phyloP scores from a whole-genome alignment of 1,140 invertebrate genomes.

The Penaeus indicus region DNA sequence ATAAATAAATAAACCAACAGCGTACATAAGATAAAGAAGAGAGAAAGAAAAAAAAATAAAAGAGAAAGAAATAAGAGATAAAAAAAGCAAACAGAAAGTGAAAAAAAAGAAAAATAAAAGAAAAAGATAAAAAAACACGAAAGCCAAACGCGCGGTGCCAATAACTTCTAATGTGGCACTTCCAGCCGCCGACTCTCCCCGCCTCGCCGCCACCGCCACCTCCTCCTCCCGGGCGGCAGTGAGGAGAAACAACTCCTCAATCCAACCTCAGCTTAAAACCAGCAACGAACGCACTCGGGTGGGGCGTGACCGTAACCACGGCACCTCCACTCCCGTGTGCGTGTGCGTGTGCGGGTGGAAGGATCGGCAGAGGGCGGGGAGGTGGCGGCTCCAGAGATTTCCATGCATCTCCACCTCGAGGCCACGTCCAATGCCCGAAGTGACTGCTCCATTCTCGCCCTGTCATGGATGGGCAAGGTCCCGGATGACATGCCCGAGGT shows the following conservation, averaged over 20 bases:
- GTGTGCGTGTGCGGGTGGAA: not conserved
- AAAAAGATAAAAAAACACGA: too few relatives aligned
- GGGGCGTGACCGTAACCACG: constrained; percentile 1
- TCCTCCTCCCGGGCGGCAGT: too few relatives aligned
- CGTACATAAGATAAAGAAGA: too few relatives aligned
- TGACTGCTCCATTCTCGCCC: constrained; percentile 93
- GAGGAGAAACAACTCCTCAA: not conserved
- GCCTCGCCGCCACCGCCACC: too few relatives aligned
- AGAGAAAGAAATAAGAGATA: too few relatives aligned
- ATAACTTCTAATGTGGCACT: too few relatives aligned
- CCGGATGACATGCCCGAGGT: constrained; percentile 94
- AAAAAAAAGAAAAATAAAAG: too few relatives aligned
- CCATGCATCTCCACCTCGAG: constrained; percentile 82
- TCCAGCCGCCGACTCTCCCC: too few relatives aligned
- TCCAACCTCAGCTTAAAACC: not conserved
- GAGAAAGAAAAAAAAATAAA: too few relatives aligned
- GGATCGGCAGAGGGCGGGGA: not conserved
- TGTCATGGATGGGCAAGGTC: constrained; percentile 98
- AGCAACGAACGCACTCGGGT: not conserved
- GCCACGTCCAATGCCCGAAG: constrained; percentile 91
- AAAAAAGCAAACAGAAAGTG: too few relatives aligned
- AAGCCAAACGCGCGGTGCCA: too few relatives aligned
- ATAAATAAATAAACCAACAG: too few relatives aligned
- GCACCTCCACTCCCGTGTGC: not conserved
- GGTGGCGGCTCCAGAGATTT: not conserved